phyloP scores from a whole-genome alignment of 2,888 invertebrate genomes.

The Steinernema hermaphroditum region DNA sequence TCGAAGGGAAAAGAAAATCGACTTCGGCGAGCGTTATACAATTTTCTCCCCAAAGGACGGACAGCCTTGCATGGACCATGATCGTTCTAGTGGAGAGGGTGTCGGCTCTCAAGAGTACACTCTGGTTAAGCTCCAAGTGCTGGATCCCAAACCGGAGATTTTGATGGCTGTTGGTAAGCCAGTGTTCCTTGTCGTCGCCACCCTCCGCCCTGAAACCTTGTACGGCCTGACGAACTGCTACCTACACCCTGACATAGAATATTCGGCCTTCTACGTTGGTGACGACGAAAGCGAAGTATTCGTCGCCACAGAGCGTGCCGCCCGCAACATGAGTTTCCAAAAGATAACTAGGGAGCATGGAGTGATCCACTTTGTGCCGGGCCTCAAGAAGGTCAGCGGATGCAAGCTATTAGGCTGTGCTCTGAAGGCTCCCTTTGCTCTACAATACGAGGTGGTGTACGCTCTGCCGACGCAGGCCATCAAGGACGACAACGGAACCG shows the following conservation, averaged over 20 bases:
- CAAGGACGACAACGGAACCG: conserved; percentile 96
- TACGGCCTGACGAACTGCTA: conserved; percentile 99
- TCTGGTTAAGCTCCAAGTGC: conserved; percentile 85
- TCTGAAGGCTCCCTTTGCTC: conserved; percentile 81
- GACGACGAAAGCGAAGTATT: conserved; percentile 75
- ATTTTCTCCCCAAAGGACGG: conserved; percentile 93
- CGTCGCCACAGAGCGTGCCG: conserved; percentile 82
- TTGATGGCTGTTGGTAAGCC: conserved; percentile 69
- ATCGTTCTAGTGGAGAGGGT: conserved; percentile 90
- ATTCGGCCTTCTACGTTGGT: conserved; percentile 78
- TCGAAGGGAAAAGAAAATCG: conserved; percentile 83
- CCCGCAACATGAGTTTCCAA: conserved; percentile 93
- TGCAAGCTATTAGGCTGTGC: conserved; percentile 81
- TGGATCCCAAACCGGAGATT: conserved; percentile 38
- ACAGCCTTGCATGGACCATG: conserved; percentile 99
- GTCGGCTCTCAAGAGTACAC: conserved; percentile 98
- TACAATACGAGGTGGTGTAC: conserved; percentile 79
- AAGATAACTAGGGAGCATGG: conserved; percentile 83
- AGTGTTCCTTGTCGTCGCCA: conserved; percentile 90
- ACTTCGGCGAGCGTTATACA: conserved; percentile 94
- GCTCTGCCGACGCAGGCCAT: conserved; percentile 96
- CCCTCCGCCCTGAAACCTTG: conserved; percentile 98
- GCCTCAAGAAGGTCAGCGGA: conserved; percentile 68
- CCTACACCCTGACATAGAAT: conserved; percentile 87
- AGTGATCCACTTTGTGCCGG: conserved; percentile 74